Conservation (phyloP, 2,797 vertebrate genomes). For the Ammospiza maritima region DNA sequence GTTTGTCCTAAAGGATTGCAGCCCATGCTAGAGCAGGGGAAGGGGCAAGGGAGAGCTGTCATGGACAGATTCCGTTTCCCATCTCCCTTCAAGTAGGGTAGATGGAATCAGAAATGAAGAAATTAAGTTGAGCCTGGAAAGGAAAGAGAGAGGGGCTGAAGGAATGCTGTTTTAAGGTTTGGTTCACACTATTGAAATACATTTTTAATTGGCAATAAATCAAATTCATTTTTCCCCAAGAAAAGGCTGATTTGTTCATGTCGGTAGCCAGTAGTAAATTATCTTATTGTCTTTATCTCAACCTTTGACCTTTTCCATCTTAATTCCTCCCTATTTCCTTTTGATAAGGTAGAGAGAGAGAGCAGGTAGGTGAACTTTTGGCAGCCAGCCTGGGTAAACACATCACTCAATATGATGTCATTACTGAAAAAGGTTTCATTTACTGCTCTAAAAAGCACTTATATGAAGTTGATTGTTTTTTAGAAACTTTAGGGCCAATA, state of each 20-base stretch:
- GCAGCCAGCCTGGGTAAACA: neutral
- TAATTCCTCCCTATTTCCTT: neutral
- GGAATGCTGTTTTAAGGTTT: neutral
- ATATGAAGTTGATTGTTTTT: neutral
- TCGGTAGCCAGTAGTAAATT: neutral
- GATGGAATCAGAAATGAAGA: neutral
- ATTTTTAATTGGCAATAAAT: neutral
- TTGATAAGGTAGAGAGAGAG: neutral
- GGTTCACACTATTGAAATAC: neutral
- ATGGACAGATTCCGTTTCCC: neutral
- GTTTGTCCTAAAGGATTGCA: neutral
- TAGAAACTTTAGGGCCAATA: neutral
- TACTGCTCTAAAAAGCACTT: neutral
- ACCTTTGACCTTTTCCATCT: neutral
- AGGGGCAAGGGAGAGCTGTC: neutral
- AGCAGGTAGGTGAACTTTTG: neutral
- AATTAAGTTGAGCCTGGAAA: neutral
- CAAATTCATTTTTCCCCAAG: neutral
- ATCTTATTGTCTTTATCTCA: neutral
- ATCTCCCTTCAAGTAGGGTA: rapidly evolving
- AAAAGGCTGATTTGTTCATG: neutral
- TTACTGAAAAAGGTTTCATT: neutral
- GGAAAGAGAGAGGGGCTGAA: rapidly evolving
- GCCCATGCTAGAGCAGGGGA: neutral
- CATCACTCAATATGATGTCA: neutral